Conservation (phyloP, 2,797 vertebrate species). For the Melanotaenia boesemani region DNA sequence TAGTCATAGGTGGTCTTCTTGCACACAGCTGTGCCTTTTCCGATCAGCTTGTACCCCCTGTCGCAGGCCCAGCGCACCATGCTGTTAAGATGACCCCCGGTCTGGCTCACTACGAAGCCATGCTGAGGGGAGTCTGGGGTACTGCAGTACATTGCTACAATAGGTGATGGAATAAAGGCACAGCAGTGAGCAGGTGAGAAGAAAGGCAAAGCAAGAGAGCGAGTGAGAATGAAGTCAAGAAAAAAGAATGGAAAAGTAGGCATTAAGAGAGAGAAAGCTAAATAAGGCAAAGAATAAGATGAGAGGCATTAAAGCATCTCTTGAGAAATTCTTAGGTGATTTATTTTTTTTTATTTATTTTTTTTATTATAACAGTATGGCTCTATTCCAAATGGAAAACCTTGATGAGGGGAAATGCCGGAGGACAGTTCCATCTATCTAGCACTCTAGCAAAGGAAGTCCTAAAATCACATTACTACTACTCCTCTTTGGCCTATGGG, state of each 20-base stretch:
- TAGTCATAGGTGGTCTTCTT: constrained; percentile 90
- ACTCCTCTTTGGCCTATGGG: constrained; percentile 47
- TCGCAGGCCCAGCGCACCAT: constrained; percentile 98
- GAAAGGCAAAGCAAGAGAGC: constrained; percentile 4
- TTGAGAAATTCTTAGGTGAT: constrained; percentile 37
- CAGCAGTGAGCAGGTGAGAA: not conserved
- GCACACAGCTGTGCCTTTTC: constrained; percentile 92
- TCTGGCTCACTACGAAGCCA: constrained; percentile 96
- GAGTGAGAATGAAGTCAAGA: constrained; percentile 36
- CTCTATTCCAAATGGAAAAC: constrained; percentile 53
- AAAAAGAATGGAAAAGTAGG: constrained; percentile 30
- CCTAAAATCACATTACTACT: constrained; percentile 63
- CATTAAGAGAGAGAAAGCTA: constrained; percentile 25
- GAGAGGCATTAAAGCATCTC: constrained; percentile 27
- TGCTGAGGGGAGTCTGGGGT: constrained; percentile 97
- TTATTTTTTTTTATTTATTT: constrained; percentile 13
- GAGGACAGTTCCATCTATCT: constrained; percentile 63
- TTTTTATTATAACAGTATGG: constrained; percentile 41
- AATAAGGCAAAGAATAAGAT: constrained; percentile 32
- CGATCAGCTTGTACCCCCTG: constrained; percentile 93
- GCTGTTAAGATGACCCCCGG: constrained; percentile 95
- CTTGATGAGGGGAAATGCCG: constrained; percentile 61
- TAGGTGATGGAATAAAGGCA: constrained; percentile 32
- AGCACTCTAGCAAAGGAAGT: constrained; percentile 52
- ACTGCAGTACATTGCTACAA: constrained; percentile 95